Percentiles rank a stretch among this genome's conserved stretches.
Evolutionary conservation across 2,888 invertebrate genomes (phyloP).

Genomic region (Trachelus iudaicus): DNA sequence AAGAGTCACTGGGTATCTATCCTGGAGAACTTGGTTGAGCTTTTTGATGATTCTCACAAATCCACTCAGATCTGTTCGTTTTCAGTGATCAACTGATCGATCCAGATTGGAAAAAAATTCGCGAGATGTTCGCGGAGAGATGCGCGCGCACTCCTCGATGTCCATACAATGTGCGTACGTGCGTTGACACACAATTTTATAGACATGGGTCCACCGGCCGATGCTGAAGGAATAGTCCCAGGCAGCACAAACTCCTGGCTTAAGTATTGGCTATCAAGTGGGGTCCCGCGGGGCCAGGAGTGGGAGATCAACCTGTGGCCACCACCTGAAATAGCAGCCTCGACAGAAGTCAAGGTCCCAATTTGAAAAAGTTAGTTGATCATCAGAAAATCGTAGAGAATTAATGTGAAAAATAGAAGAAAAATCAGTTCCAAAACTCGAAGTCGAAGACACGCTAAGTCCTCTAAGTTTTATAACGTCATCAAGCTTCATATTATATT

Average conservation of each 20-base stretch:
- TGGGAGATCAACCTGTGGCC: slow-evolving; percentile 29
- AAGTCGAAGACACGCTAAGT: background rate
- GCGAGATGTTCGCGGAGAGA: background rate
- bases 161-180: slow-evolving; percentile 30
- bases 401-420: background rate
- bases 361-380: background rate
- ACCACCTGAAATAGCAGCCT: slow-evolving; percentile 9
- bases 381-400: background rate
- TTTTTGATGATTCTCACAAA: background rate
- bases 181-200: slow-evolving; percentile 30
- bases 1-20: background rate
- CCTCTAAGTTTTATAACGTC: background rate
- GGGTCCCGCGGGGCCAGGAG: slow-evolving; percentile 44
- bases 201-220: slow-evolving; percentile 51
- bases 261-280: slow-evolving; percentile 62
- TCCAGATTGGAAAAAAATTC: background rate
- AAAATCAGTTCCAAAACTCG: background rate
- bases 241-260: slow-evolving; percentile 49
- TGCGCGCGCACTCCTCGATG: background rate
- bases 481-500: background rate
- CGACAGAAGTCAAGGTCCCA: slow-evolving; percentile 24
- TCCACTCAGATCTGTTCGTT: background rate
- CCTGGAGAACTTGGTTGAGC: background rate
- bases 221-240: slow-evolving; percentile 62
- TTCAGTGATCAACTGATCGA: background rate